Base-by-base conservation (phyloP, 2,888 invertebrate species). In the Pomacea canaliculata region DNA sequence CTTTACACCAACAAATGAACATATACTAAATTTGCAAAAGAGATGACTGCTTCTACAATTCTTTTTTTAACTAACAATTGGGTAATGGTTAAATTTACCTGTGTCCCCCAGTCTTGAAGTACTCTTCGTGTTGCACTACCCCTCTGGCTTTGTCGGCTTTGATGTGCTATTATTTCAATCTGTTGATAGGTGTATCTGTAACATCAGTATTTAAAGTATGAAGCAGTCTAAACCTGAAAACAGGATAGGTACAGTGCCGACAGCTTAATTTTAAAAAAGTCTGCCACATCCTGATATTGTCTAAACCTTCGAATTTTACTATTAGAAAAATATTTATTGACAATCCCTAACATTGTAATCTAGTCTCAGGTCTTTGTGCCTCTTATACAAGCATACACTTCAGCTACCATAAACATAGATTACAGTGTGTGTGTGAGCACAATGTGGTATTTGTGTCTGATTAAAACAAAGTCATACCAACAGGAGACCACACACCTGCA, bases 81-180 rank as follows among this genome's bases (percentile, higher is more conserved):
- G 51, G 51, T 56, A 10, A 56, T 56, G 51, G 12, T 56, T 56
- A 13, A 16, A 16, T 56, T 74, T 48, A 74, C 74, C 60, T 69
- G 67, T 49, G 85, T 87, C 2, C 81, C 82, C 87, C 87, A 87
- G 73, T 87, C 86, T 68, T 84, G 81, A n/a, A 80, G 63, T 12
- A 76, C 73, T 1, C 68, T 71, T 75, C 80, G 81, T 13, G 86
- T 85, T 7, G 85, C 80, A 76, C 84, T 85, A 19, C 80, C 81
- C 59, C 81, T 81, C 1, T 68, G 68, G 76, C 79, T 27, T 70
- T 76, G 10, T 78, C 76, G 63, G 72, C 79, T 65, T 80, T 83
- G 69, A 83, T 83, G 68, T 81, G 69, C 69, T 19, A 74, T 68
- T 76, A 76, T 56, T 80, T 75, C 75, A 81, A 84, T 37, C 62